Evolutionary conservation across 2,888 invertebrate genomes (phyloP), one percentile per base, ranked within the genome.

Genomic region (Epistrophe grossulariae): DNA sequence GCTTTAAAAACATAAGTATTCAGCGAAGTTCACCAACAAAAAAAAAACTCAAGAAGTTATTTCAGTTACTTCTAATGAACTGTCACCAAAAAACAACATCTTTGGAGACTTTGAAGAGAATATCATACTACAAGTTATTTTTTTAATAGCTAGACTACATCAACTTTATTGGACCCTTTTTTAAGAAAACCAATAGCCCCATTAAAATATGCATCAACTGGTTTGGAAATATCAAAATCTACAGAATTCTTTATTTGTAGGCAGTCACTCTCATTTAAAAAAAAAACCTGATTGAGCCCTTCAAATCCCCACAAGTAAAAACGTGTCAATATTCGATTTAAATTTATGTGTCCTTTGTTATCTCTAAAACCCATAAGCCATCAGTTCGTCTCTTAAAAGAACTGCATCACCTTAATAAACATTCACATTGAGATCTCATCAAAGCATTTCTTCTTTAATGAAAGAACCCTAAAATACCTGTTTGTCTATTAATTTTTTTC

Each of bases 401-500:
- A 40, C 2, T 38, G n/a, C 35, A 38, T 11, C 13, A 24, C 10
- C 11, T n/a, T 17, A 45, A 8, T 45, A 31, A 57, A 35, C 10
- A 59, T n/a, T 6, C 7, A 60, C 4, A 38, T 40, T 35, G 17
- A 13, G 28, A 28, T 19, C 7, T 8, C 8, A 11, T 40, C 31
- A 31, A 31, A 40, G 13, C 11, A 13, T 13, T 17, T 40, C 15
- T 38, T 60, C 15, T 38, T 38, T 13, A 7, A 7, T 19, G 19
- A 19, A 2, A 19, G 38, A 13, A 17, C n/a, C 35, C 35, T 59
- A 10, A 35, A 35, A 35, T 17, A 81, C 81, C 60, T 15, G 80
- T 84, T 55, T 28, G 1, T 19, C 70, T 8, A 31, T 71, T 59
- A 52, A 17, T 43, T 60, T 59, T n/a, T 1, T 45, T 0, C 40